phyloP scores from a whole-genome alignment of 64 coral and sea anemone genomes.

The Anthopleura sola region DNA sequence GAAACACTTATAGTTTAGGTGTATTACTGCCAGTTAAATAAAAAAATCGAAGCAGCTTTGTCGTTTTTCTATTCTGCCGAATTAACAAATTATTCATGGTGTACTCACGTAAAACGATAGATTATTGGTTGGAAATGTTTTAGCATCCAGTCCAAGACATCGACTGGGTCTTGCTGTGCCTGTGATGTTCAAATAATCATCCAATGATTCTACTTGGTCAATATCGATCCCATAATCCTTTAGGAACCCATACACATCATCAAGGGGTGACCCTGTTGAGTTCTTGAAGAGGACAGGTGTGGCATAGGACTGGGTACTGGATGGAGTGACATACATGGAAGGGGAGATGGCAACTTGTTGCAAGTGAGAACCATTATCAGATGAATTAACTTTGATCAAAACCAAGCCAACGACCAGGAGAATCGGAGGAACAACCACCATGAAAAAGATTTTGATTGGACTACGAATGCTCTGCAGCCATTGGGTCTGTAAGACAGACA shows the following conservation, averaged over 20 bases:
- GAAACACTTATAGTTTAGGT: no score
- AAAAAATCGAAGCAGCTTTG: no score
- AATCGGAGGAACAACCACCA: constrained; percentile 61
- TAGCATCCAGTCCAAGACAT: constrained; percentile 47
- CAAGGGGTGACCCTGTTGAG: constrained; percentile 45
- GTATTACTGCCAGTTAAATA: no score
- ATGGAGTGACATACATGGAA: constrained; percentile 51
- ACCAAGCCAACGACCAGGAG: constrained; percentile 55
- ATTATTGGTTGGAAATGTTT: not conserved
- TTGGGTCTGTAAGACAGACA: constrained; percentile 46
- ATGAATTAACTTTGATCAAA: constrained; percentile 7
- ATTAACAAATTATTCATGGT: no score
- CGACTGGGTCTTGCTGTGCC: not conserved
- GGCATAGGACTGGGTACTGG: constrained; percentile 49
- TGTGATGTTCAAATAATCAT: constrained; percentile 43
- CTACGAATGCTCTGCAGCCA: constrained; percentile 56
- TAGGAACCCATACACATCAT: constrained; percentile 40
- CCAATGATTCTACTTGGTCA: constrained; percentile 30
- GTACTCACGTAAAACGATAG: not conserved
- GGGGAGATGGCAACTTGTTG: constrained; percentile 35
- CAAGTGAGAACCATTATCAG: not conserved
- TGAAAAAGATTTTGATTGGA: constrained; percentile 69
- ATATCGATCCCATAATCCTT: constrained; percentile 50
- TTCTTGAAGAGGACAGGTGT: constrained; percentile 51
- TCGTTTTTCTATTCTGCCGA: no score